Evolutionary conservation across 2,888 invertebrate genomes (phyloP), one percentile per base, ranked within the genome.

Genomic region (Drosophila infuscata): DNA sequence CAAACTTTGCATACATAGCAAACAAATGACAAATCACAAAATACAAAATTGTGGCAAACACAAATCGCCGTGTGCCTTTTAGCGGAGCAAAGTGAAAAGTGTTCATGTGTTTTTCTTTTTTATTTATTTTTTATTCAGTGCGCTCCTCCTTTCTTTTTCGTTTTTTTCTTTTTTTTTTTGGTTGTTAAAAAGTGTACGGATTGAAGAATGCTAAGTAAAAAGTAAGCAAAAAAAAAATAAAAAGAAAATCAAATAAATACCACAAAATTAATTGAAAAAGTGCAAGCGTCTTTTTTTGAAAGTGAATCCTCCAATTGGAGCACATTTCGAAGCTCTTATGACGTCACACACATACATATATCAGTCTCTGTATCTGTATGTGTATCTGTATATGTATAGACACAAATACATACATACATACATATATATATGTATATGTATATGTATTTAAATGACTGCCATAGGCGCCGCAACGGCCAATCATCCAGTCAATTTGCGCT

Each of bases 401-500:
- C 41, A 8, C 15, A 46, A 2, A 58, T 25, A 54, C 54, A 57
- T n/a, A 35, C 25, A 30, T 29, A 76, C 30, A 60, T 53, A 53
- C 30, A n/a, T n/a, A 46, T 32, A 49, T 48, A 49, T 49, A 12
- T 1, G 12, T 29, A 41, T 29, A 20, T 25, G 32, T 46, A 51
- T 62, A 68, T 41, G 69, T 68, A 76, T 78, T 64, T 58, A 73
- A 68, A 73, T 64, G 79, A 74, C 61, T 69, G 56, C 30, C 66
- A 60, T 70, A 68, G 71, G 65, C 67, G 68, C 79, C 78, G 51
- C 57, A 63, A 66, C 72, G 79, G 82, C 83, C 73, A 85, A 85
- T 85, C 85, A 89, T 85, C 82, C 89, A 89, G 85, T 85, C 88
- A 82, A 85, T 85, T 85, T 85, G 82, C 89, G 89, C 75, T 85